These are phyloP conservation scores for Axis porcinus DNA, from an alignment of 2,113 vertebrate species.

Conservation along the genomic window DNA sequence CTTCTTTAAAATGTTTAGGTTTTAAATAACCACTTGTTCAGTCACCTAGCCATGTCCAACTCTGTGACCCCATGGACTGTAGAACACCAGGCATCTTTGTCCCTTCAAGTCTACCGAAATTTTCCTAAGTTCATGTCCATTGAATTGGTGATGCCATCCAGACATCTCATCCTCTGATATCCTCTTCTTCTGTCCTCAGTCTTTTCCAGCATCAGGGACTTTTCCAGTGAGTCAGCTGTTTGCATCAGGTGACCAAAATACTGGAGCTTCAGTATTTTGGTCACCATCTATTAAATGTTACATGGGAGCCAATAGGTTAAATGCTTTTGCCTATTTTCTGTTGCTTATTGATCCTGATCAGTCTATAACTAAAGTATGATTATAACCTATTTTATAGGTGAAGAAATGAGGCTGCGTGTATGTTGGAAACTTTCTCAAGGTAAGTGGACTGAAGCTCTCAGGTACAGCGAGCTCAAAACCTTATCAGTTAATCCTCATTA, in stretches of 20 bases:
- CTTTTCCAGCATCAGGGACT: not conserved
- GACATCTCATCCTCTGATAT: not conserved
- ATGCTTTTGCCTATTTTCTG: not conserved
- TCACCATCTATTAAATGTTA: not conserved
- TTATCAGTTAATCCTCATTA: not conserved
- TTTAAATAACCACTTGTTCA: not conserved
- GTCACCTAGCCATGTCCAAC: not conserved
- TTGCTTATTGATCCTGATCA: not conserved
- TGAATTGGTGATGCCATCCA: not conserved
- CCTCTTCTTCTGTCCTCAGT: not conserved
- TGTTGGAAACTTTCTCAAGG: not conserved
- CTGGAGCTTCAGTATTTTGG: not conserved
- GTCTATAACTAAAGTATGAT: not conserved
- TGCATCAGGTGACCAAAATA: not conserved
- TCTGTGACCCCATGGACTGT: not conserved
- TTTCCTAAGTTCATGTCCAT: not conserved
- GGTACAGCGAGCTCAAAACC: not conserved
- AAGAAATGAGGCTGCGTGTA: not conserved
- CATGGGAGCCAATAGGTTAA: not conserved
- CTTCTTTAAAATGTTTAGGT: not conserved
- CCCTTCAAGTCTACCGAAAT: accelerated
- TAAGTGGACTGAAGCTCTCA: not conserved
- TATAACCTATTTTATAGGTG: not conserved
- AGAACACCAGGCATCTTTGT: not conserved
- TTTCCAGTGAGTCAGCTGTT: not conserved